phyloP scores from a whole-genome alignment of 2,113 vertebrate species.

The Crocuta crocuta region DNA sequence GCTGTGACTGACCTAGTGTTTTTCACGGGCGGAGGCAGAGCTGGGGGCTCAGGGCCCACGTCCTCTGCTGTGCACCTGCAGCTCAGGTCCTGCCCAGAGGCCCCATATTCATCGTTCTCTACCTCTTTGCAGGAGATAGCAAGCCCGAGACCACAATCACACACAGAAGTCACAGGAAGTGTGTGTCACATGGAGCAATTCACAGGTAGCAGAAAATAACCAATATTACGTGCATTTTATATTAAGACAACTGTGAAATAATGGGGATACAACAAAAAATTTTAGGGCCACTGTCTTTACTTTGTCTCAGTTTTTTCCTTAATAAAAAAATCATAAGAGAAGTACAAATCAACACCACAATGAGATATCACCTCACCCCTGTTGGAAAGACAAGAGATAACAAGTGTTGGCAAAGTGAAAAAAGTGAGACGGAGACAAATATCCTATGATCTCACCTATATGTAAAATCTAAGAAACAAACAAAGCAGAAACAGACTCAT shows the following conservation, averaged over 20 bases:
- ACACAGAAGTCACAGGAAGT: neutral
- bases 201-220: neutral
- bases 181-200: fast-evolving
- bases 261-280: neutral
- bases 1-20: fast-evolving
- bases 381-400: neutral
- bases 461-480: neutral
- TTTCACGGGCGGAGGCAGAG: fast-evolving
- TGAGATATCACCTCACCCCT: neutral
- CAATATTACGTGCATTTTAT: neutral
- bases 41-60: neutral
- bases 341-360: neutral
- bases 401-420: neutral
- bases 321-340: neutral
- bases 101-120: neutral
- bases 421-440: neutral
- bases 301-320: neutral
- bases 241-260: neutral
- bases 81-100: fast-evolving
- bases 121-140: neutral
- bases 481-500: neutral
- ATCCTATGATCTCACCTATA: neutral
- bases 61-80: neutral
- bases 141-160: neutral
- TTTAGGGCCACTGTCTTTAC: neutral